Evolutionary conservation across 2,797 vertebrate species (phyloP).

Genomic region (Ctenopoma kingsleyae): DNA sequence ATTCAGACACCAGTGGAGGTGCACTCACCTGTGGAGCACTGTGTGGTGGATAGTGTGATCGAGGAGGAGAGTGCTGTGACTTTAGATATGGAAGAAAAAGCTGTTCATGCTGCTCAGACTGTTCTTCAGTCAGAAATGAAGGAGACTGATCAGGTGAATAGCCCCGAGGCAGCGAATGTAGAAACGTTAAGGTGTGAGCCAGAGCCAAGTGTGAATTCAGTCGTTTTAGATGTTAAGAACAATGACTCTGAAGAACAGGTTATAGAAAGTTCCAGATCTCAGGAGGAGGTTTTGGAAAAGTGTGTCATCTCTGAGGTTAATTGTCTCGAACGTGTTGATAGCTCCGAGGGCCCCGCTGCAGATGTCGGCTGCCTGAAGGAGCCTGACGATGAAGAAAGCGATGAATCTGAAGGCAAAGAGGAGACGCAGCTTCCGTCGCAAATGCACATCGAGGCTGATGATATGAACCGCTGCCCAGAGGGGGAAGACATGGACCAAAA

Average conservation of each 20-base stretch:
- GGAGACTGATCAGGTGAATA: not conserved
- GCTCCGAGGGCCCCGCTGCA: not conserved
- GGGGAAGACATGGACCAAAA: constrained; percentile 19
- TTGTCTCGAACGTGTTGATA: not conserved
- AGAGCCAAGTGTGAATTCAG: constrained; percentile 7
- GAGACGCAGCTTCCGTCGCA: not conserved
- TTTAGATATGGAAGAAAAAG: constrained; percentile 8
- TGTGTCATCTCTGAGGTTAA: not conserved
- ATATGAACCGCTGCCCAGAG: not conserved
- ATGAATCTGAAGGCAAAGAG: not conserved
- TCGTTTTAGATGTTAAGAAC: constrained; percentile 16
- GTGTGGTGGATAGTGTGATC: not conserved
- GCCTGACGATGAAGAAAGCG: not conserved
- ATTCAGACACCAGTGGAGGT: constrained; percentile 71
- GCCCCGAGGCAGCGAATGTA: not conserved
- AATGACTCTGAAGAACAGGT: not conserved
- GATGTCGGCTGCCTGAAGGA: constrained; percentile 6
- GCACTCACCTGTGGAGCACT: constrained; percentile 47
- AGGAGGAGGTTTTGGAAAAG: constrained; percentile 24
- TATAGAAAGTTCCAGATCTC: not conserved
- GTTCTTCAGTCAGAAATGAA: not conserved
- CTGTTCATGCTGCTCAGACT: not conserved
- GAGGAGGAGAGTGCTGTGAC: not conserved
- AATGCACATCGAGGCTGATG: constrained; percentile 1
- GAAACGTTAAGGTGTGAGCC: constrained; percentile 9